phyloP scores from a whole-genome alignment of 2,797 vertebrate species.

The Phaenicophaeus curvirostris region DNA sequence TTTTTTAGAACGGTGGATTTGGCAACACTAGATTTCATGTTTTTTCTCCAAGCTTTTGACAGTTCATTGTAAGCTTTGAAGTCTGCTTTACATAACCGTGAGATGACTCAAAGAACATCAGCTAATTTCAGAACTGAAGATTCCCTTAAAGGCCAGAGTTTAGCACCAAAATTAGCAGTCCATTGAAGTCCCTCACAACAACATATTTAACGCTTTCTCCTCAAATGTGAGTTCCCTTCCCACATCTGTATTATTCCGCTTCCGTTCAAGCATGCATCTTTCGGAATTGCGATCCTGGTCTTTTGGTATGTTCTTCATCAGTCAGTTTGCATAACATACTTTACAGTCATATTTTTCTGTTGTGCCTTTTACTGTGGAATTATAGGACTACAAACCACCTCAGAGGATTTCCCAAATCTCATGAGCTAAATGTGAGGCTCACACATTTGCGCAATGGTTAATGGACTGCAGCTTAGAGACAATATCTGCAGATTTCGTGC shows the following conservation, averaged over 20 bases:
- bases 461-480: not conserved
- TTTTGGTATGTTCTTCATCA: not conserved
- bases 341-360: not conserved
- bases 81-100: not conserved
- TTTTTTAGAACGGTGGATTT: not conserved
- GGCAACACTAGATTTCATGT: not conserved
- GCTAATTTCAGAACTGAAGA: not conserved
- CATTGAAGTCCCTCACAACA: not conserved
- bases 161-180: not conserved
- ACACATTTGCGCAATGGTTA: rapidly evolving
- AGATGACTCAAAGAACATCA: not conserved
- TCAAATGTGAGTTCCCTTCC: not conserved
- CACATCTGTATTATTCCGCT: not conserved
- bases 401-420: not conserved
- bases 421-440: not conserved
- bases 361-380: not conserved
- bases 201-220: not conserved
- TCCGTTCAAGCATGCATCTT: not conserved
- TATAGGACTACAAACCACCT: not conserved
- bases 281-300: not conserved
- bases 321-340: not conserved
- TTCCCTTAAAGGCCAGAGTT: not conserved
- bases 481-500: not conserved
- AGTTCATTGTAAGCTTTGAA: not conserved
- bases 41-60: not conserved